Conservation (phyloP, 1,140 invertebrate species). For the Brevipalpus yothersi region DNA sequence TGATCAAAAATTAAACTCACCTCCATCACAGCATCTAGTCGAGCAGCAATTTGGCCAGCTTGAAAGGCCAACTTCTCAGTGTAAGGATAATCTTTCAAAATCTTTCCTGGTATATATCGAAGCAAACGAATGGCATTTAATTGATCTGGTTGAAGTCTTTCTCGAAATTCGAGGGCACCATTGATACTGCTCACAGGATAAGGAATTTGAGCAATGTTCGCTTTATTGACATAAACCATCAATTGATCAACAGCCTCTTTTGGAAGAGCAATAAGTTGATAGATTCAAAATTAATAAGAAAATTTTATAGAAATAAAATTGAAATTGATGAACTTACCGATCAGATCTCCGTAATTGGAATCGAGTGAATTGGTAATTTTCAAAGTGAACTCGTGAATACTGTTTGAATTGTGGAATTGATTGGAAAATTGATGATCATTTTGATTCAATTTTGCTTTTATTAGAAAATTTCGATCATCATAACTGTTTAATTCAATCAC, state of each 20-base stretch:
- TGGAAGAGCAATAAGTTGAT: neutral
- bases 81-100: neutral
- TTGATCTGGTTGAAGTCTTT: neutral
- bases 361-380: neutral
- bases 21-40: neutral
- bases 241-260: neutral
- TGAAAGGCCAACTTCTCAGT: neutral
- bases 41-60: conserved; percentile 1
- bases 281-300: neutral
- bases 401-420: too few species aligned
- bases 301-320: neutral
- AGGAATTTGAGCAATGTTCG: neutral
- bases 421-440: neutral
- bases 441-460: neutral
- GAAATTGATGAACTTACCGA: neutral
- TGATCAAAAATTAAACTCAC: neutral
- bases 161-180: neutral
- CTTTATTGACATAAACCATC: neutral
- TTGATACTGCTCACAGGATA: neutral
- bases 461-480: conserved; percentile 6
- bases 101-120: neutral
- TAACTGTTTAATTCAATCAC: conserved; percentile 1
- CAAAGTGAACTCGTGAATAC: neutral
- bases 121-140: conserved; percentile 2
- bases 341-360: neutral